Base-by-base conservation (phyloP, 2,888 invertebrate species). In the Ariolimax columbianus region DNA sequence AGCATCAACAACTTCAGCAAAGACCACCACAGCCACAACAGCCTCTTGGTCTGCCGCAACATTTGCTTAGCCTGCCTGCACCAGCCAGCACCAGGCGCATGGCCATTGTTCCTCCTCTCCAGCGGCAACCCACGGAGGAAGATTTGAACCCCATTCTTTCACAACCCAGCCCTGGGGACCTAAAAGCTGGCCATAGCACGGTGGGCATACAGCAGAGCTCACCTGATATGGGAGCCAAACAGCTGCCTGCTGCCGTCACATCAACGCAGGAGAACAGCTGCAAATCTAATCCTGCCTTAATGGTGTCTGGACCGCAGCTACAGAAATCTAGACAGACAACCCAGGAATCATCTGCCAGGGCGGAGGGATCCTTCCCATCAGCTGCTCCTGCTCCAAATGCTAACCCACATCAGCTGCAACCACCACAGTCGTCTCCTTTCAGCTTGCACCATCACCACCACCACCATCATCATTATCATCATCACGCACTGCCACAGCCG, bases 31-130 rank as follows among this genome's bases (percentile, higher is more conserved):
- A 47, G 19, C 55, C 55, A 30, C 79, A 75, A 17, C 84, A 79
- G 40, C 79, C 55, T 43, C 59, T 38, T 26, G 55, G 70, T 33
- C 40, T 72, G 36, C 84, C 79, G 40, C 78, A 78, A 59, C 84
- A 84, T 70, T 40, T 38, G 23, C 73, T 84, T 0, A 77, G 36
- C 36, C 66, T 82, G 30, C 82, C 86, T 36, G 80, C 73, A n/a
- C 73, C 86, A 33, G 63, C 63, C 73, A 84, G 66, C 66, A 55
- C 79, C 11, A 66, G 86, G 30, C 80, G 86, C 26, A 84, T 86
- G 84, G 86, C 86, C 68, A 86, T 86, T 26, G 86, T 84, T 17
- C 84, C 84, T 26, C 84, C 86, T 26, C 55, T 86, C n/a, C 84
- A 84, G 47, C 84, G 86, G 9, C 84, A 80, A 38, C 43, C 75